Base-by-base conservation (phyloP, 1,140 invertebrate species). In the Apocrypta bakeri region DNA sequence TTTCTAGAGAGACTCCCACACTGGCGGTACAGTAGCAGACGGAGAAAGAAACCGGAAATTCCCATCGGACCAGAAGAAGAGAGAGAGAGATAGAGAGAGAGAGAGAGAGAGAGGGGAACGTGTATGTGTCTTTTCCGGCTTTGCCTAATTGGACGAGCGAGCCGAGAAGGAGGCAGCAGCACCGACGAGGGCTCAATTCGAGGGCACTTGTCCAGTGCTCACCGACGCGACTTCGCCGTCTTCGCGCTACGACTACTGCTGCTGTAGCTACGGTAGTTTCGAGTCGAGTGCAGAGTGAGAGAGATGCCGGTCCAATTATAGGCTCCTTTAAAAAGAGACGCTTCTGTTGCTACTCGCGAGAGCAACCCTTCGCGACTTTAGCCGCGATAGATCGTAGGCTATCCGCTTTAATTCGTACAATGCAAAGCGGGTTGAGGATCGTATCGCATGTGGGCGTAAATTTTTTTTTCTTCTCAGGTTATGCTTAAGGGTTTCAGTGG, bases 121-220 rank as follows among this genome's bases (percentile, higher is more conserved):
- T 80, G 24, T 74, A 74, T 74, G 79, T 75, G 79, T 74, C 79
- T 81, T 74, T 81, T 81, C 69, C 79, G 79, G 56, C 79, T 74
- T 81, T 81, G 79, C 79, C 79, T 81, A 81, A 81, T 81, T 81
- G 79, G 79, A 81, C 79, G 78, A 80, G 66, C 77, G 68, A 56
- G 31, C 11, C 21, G 27, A 48, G 64, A 61, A 27, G 31, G 42
- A 61, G 24, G 17, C 74, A 77, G 66, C 33, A 17, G 75, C n/a
- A 68, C 17, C 27, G 76, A n/a, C 31, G 29, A 42, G 79, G 40
- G 68, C 79, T 69, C 79, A 27, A 68, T 81, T 74, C 79, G 79
- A 81, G 79, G 79, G 79, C 71, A 71, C 78, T 80, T 63, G 78
- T 80, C 78, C 78, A 31, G 48, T 21, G 69, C 68, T 63, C 69